These are phyloP conservation scores for Mesitornis unicolor DNA, from an alignment of 2,113 vertebrate genomes.

Conservation along the genomic window DNA sequence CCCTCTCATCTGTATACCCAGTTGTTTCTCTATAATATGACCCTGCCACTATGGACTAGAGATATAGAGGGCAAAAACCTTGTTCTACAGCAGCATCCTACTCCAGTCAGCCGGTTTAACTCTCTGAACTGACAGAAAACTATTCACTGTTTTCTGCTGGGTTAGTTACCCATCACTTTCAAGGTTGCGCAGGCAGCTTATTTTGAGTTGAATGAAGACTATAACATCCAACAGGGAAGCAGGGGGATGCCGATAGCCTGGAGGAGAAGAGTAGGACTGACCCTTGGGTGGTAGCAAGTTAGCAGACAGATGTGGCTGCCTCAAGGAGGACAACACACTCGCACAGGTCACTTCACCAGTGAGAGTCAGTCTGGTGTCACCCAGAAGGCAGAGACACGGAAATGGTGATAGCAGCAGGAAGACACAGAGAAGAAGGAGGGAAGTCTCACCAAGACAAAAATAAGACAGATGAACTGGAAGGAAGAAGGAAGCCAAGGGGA, in stretches of 20 bases:
- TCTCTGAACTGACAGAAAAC: background rate
- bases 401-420: background rate
- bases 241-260: background rate
- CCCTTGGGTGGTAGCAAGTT: background rate
- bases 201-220: background rate
- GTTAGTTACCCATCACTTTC: background rate
- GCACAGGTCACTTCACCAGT: background rate
- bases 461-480: conserved; percentile 59
- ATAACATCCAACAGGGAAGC: background rate
- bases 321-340: rapidly evolving
- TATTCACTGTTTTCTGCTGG: background rate
- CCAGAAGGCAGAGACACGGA: background rate
- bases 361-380: background rate
- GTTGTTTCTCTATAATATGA: background rate
- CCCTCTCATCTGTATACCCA: background rate
- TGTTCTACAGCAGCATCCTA: background rate
- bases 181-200: background rate
- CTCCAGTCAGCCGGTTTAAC: background rate
- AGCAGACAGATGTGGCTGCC: background rate
- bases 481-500: conserved; percentile 54
- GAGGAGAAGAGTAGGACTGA: background rate
- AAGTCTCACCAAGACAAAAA: conserved; percentile 49
- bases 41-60: background rate
- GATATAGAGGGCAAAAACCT: background rate
- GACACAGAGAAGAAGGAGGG: background rate